Conservation (phyloP, 64 coral and sea anemone genomes). For the Astreopora myriophthalma region DNA sequence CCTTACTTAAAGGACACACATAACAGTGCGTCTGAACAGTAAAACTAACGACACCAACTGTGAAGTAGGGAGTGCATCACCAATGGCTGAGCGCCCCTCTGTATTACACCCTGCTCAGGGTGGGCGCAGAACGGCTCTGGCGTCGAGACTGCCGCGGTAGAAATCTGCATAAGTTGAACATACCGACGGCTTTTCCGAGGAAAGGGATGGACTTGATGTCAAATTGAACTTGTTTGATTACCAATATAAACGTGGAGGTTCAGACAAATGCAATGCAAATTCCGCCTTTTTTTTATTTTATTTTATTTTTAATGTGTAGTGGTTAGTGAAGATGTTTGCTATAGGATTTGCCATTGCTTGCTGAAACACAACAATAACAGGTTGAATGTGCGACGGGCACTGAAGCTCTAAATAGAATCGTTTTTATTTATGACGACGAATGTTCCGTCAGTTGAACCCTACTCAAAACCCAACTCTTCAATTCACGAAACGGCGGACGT, state of each 20-base stretch:
- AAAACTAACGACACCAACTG: background rate
- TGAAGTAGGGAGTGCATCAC: background rate
- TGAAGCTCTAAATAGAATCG: background rate
- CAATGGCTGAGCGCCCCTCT: background rate
- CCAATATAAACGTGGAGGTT: no score
- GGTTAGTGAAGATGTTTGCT: no score
- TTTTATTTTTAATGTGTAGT: no score
- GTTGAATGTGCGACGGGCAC: background rate
- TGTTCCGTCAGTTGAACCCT: no score
- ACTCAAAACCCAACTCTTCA: no score
- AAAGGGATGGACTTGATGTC: background rate
- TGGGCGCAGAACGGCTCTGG: background rate
- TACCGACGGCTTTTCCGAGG: background rate
- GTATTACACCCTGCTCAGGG: background rate
- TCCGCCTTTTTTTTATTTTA: background rate
- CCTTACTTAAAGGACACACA: conserved; percentile 27
- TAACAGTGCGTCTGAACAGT: background rate
- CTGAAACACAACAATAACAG: background rate
- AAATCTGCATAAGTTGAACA: background rate
- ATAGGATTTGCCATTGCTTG: background rate
- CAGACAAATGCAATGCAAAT: background rate
- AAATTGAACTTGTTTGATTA: background rate
- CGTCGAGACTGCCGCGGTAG: background rate
- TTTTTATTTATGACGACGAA: no score
- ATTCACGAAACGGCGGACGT: no score